Conservation (phyloP, 1,140 invertebrate species). For the Drosophila repletoides region DNA sequence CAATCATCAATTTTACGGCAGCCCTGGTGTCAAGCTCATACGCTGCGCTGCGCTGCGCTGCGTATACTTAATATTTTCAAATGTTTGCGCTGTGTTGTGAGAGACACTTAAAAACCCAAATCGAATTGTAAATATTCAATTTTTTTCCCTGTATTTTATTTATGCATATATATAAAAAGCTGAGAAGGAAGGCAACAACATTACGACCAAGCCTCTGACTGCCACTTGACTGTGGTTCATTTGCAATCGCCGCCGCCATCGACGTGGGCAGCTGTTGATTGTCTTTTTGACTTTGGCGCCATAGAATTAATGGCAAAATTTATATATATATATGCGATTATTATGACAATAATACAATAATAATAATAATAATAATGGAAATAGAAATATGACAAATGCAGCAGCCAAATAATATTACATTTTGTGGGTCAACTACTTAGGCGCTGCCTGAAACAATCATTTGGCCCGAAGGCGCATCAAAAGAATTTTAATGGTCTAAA, state of each 20-base stretch:
- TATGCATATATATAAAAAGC: constrained; percentile 7
- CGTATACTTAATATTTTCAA: constrained; percentile 73
- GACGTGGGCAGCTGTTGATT: constrained; percentile 76
- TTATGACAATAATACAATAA: constrained; percentile 33
- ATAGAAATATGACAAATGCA: constrained; percentile 59
- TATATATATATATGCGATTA: not conserved
- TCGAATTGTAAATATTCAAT: constrained; percentile 68
- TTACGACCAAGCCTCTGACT: no score
- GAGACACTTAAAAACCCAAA: constrained; percentile 58
- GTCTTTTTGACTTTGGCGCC: constrained; percentile 78
- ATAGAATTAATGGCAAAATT: constrained; percentile 59
- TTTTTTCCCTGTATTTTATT: no score
- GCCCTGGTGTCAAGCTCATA: constrained; percentile 47
- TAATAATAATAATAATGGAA: constrained; percentile 57
- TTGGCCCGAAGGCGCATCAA: constrained; percentile 34
- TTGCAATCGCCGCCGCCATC: constrained; percentile 38
- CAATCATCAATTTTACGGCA: constrained; percentile 60
- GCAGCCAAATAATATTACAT: constrained; percentile 42
- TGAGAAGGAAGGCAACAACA: constrained; percentile 30
- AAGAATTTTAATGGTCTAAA: constrained; percentile 49
- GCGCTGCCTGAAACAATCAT: constrained; percentile 14
- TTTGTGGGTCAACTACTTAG: constrained; percentile 70
- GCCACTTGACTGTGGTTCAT: constrained; percentile 10
- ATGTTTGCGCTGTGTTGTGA: constrained; percentile 34
- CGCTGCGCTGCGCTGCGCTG: constrained; percentile 39